These are phyloP conservation scores for Chrysochloris asiatica DNA, from an alignment of 2,113 vertebrate species.

Conservation along the genomic window DNA sequence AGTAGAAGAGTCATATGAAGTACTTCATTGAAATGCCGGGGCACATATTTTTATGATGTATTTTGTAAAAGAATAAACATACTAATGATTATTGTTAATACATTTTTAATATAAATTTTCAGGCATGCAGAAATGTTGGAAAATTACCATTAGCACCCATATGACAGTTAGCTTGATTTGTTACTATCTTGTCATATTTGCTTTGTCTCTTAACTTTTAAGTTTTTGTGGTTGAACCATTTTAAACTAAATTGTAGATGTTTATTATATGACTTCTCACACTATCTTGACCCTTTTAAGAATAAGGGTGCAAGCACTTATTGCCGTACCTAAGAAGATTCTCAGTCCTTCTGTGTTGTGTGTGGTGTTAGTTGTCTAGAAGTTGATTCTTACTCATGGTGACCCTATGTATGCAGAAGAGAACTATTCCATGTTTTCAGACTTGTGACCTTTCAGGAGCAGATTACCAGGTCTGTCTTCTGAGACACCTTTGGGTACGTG, in stretches of 20 bases:
- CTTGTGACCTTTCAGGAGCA: not conserved
- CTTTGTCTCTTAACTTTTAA: constrained; percentile 18
- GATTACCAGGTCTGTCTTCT: not conserved
- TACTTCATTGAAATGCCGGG: too few relatives aligned
- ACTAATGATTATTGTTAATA: not conserved
- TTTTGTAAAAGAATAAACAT: not conserved
- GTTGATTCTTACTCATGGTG: not conserved
- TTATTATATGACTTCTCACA: not conserved
- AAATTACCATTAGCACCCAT: not conserved
- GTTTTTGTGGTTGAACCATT: not conserved
- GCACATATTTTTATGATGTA: not conserved
- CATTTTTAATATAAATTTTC: not conserved
- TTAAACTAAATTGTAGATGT: constrained; percentile 5
- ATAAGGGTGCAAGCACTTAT: not conserved
- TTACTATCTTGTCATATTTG: not conserved
- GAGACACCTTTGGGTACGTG: not conserved
- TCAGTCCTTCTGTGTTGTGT: not conserved
- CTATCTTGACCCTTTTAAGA: not conserved
- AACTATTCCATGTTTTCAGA: not conserved
- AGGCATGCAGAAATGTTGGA: constrained; percentile 7
- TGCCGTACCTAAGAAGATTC: not conserved
- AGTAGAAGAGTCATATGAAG: too few relatives aligned
- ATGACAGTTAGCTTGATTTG: not conserved
- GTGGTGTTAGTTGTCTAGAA: not conserved
- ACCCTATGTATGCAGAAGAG: not conserved